A percentile compares a stretch with the other conserved stretches of the same genome.
Evolutionary conservation across 1,140 invertebrate genomes (phyloP).

Genomic region (Heliconius melpomene): DNA sequence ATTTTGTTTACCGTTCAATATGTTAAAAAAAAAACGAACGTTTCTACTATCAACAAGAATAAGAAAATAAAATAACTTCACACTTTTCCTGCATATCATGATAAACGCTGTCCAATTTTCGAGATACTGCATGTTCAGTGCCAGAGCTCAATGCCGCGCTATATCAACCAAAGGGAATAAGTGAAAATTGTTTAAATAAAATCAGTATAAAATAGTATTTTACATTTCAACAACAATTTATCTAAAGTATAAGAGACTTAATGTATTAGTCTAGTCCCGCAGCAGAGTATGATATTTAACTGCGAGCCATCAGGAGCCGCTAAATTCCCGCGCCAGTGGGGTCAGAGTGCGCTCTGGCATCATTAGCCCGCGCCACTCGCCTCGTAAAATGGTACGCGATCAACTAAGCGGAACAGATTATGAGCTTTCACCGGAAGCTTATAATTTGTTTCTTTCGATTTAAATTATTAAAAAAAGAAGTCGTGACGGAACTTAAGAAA

Average conservation of each 20-base stretch:
- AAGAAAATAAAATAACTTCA: no score
- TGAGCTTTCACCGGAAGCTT: slow-evolving; percentile 15
- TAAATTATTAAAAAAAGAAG: no score
- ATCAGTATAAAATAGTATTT: neutral
- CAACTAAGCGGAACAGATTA: slow-evolving; percentile 8
- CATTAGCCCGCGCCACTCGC: slow-evolving; percentile 41
- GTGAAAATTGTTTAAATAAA: no score
- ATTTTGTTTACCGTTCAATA: no score
- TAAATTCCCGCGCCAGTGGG: slow-evolving; percentile 34
- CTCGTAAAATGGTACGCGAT: slow-evolving; percentile 41
- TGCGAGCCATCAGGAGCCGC: neutral
- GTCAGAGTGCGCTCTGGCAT: slow-evolving; percentile 27
- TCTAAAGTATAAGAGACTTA: neutral
- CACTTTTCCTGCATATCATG: no score
- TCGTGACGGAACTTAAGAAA: no score
- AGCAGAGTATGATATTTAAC: slow-evolving; percentile 14
- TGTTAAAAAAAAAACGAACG: no score
- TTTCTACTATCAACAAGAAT: no score
- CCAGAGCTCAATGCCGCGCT: neutral
- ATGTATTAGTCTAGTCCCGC: neutral
- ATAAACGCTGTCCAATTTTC: no score
- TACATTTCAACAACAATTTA: neutral
- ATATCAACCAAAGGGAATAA: neutral
- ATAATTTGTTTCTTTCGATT: neutral
- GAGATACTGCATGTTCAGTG: no score